Base-by-base conservation (phyloP, 2,113 vertebrate species). In the Dipodomys ordii region DNA sequence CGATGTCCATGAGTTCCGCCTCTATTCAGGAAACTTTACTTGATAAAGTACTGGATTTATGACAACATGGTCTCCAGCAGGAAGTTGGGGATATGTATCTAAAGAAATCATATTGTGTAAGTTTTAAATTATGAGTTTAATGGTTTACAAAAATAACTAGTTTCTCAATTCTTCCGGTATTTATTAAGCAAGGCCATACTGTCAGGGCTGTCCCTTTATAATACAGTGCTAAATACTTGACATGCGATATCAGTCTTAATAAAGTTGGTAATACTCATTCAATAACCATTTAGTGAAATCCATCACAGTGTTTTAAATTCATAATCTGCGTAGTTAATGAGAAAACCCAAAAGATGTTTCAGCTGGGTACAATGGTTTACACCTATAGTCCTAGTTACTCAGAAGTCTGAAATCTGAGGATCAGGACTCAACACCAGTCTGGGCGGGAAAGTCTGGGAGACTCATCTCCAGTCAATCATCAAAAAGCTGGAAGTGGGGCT, bases 1-100 rank as follows among this genome's bases (percentile, higher is more conserved):
- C 84, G 93, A 95, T 82, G 71, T 22, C 53, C 53, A 83, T 94
- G 91, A 96, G 89, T 96, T 90, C 25, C 87, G 6, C n/a, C 49
- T 94, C 94, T 78, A 85, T 92, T 93, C 96, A 97, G 96, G 91
- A 95, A 98, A 92, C 80, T 60, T 89, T 22, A 69, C 39, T 76
- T 93, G 87, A 27, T 96, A 93, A 88, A 95, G 87, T 91, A 82
- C 92, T 80, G 90, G 91, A 92, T 19, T 73, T 93, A 85, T 15
- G 25, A 96, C 8, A 95, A 57, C 19, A 69, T 53, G 57, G 46
- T 68, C 94, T 94, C 83, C 13, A 94, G 93, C 39, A 88, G 28
- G 0, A 57, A 65, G 27, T 72, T 18, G 74, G 72, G 85, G 9
- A 68, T 68, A 79, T 53, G 19, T 69, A 93, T 87, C 64, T 91